Evolutionary conservation across 2,113 vertebrate species (phyloP), one percentile per base, ranked within the genome.

Genomic region (Ciconia maguari): DNA sequence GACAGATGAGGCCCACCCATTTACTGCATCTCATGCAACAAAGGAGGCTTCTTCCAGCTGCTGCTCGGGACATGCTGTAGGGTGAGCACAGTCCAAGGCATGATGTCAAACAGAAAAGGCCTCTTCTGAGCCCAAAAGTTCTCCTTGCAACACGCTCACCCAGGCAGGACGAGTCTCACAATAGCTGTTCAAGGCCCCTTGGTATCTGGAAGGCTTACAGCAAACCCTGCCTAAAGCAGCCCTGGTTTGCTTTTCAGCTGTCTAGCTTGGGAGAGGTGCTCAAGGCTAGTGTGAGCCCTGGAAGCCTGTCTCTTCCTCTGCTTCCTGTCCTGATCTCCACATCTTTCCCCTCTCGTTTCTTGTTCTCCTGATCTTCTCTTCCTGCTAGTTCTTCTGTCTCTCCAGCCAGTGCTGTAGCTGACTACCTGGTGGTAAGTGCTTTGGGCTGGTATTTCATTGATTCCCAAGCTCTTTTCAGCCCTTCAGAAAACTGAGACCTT

Each of bases 131-230:
- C 30, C 38, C 22, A 24, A 29, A 57, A 61, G 30, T 54, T 42
- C 58, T 30, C 72, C 9, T 2, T 3, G 18, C 26, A 38, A 51
- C 21, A 13, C 0, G 0, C 13, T 41, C 12, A 52, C 10, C 29
- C 24, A 16, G 57, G 34, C 30, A 42, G 15, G 46, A 52, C 5
- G 4, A 15, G 25, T n/a, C 46, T 60, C 34, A 13, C 10, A 21
- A 27, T 51, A 34, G 26, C 26, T 64, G 66, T 58, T 51, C 22
- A 29, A 24, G 22, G 54, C 49, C 21, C 25, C 25, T 44, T 64
- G 57, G 19, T 41, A 15, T 51, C n/a, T 26, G 42, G n/a, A 62
- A 71, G n/a, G 65, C 57, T 22, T 62, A 32, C 30, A 34, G 54
- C 46, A 83, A 54, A 41, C 41, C 24, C 12, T 38, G 20, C 20